Conservation (phyloP, 2,113 vertebrate genomes). For the Neolamprologus sp. region DNA sequence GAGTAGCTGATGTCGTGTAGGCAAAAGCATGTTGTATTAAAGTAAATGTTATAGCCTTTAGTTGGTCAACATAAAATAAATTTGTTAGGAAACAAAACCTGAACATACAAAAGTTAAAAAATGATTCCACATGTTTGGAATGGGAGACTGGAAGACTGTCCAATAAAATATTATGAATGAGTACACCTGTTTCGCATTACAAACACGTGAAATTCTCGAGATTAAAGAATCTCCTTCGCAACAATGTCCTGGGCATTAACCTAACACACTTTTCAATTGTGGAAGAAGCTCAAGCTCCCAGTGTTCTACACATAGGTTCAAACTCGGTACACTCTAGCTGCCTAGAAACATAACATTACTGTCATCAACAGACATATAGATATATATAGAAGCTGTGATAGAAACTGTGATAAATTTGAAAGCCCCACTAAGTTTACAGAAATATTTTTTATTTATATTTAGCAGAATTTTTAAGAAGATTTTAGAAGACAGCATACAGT, state of each 20-base stretch:
- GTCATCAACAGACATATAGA: neutral
- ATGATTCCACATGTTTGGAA: neutral
- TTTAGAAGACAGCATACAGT: neutral
- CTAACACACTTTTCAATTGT: neutral
- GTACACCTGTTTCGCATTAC: neutral
- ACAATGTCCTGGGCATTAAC: neutral
- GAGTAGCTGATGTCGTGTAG: accelerated
- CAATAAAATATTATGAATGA: neutral
- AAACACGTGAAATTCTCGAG: neutral
- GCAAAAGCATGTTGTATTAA: neutral
- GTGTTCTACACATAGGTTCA: neutral
- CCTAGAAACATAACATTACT: neutral
- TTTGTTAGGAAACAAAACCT: accelerated
- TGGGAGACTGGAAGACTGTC: neutral
- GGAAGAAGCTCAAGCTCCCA: neutral
- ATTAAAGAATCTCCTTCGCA: neutral
- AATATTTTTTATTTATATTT: neutral
- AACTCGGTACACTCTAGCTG: neutral
- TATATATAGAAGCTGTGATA: neutral
- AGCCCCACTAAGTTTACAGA: neutral
- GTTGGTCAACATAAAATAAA: neutral
- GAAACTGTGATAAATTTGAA: neutral
- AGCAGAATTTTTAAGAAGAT: neutral
- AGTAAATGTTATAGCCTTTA: neutral
- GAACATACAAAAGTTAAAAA: neutral